Conservation (phyloP, 2,888 invertebrate species). For the Clivina fossor region DNA sequence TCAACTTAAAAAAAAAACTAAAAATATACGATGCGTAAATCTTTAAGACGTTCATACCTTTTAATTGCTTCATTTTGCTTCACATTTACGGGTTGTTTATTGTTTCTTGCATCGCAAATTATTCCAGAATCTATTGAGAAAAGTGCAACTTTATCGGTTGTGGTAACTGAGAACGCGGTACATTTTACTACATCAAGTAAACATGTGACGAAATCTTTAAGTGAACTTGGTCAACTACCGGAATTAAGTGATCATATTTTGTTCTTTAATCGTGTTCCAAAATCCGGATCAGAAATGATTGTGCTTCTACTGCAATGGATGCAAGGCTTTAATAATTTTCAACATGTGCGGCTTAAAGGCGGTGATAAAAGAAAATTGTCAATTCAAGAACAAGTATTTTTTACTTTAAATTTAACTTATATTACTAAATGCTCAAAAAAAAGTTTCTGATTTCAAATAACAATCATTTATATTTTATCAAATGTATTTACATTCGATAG, state of each 20-base stretch:
- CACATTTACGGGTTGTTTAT: conserved; percentile 14
- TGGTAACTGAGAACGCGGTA: conserved; percentile 26
- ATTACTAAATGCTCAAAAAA: too few relatives aligned
- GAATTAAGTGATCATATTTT: conserved; percentile 57
- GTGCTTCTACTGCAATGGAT: conserved; percentile 61
- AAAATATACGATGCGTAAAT: conserved; percentile 26
- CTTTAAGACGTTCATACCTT: conserved; percentile 24
- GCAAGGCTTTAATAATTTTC: conserved; percentile 61
- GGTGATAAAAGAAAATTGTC: conserved; percentile 46
- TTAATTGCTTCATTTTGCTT: conserved; percentile 16
- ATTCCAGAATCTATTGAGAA: conserved; percentile 16
- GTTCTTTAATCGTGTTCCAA: conserved; percentile 63
- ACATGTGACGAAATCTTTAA: conserved; percentile 56
- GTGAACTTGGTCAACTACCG: conserved; percentile 55
- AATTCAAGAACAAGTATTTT: conserved; percentile 54
- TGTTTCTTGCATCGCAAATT: too few relatives aligned
- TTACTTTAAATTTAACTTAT: too few relatives aligned
- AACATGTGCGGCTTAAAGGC: conserved; percentile 57
- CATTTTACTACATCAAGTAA: conserved; percentile 17
- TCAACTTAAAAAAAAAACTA: too few relatives aligned
- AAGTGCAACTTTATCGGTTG: conserved; percentile 17
- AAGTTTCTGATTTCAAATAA: too few relatives aligned
- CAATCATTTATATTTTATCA: too few relatives aligned
- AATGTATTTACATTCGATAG: too few relatives aligned
- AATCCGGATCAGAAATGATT: conserved; percentile 61